These are phyloP conservation scores for Astyanax mexicanus DNA, from an alignment of 2,797 vertebrate genomes.

Conservation along the genomic window DNA sequence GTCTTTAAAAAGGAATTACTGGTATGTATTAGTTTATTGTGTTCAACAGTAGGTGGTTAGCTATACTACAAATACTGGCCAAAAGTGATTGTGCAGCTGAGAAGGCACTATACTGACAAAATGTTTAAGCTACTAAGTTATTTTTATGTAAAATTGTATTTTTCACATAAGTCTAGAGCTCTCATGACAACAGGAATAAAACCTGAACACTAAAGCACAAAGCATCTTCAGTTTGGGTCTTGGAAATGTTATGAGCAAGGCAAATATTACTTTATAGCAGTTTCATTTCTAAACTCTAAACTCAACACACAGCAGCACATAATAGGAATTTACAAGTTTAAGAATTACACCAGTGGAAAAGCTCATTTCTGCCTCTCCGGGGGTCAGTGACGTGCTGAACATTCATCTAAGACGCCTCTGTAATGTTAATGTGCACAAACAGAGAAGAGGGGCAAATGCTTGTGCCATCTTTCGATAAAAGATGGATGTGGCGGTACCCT, in stretches of 20 bases:
- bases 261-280: neutral
- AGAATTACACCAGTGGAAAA: neutral
- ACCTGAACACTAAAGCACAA: neutral
- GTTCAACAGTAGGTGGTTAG: neutral
- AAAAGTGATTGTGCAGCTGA: neutral
- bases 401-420: conserved; percentile 52
- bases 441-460: conserved; percentile 88
- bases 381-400: neutral
- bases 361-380: neutral
- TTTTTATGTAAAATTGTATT: neutral
- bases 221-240: neutral
- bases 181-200: neutral
- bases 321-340: neutral
- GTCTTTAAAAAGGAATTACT: neutral
- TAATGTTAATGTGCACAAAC: conserved; percentile 86
- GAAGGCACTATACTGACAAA: conserved; percentile 14
- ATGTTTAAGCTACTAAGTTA: neutral
- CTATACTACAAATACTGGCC: neutral
- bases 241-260: neutral
- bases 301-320: neutral
- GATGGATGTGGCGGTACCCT: conserved; percentile 90
- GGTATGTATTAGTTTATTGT: neutral
- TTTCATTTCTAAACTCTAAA: neutral
- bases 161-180: neutral
- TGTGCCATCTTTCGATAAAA: conserved; percentile 90